Evolutionary conservation across 2,113 vertebrate species (phyloP), one percentile per base, ranked within the genome.

Genomic region (Lanius collurio): DNA sequence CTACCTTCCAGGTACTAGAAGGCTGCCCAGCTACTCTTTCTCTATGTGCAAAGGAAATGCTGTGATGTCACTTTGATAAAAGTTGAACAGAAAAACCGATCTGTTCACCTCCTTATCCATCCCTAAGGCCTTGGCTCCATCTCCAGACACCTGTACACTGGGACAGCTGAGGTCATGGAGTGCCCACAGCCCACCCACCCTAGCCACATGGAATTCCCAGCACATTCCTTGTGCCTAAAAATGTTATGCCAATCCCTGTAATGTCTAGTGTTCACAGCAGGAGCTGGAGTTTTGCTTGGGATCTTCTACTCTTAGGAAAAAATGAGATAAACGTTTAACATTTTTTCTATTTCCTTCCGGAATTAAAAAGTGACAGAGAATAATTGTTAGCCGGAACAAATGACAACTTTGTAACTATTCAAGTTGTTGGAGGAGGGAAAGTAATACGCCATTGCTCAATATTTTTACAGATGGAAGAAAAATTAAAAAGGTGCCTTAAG

Each of bases 101-200:
- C 52, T 50, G 7, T 8, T 63, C 17, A 18, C 22, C 13, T 17
- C 28, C 69, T 62, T 28, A 50, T 56, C 76, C 26, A 26, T 37
- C 39, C 65, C 56, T 55, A 30, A 56, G 10, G 11, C 30, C 17
- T 44, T 21, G 64, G 30, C 3, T 93, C 13, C 2, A 1, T 15
- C 71, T 73, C 67, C 1, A 2, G 39, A 35, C 28, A 10, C 27
- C 33, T 47, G 14, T 64, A 16, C 22, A 24, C 11, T 42, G 24
- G 10, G 35, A 24, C 0, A 0, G 18, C 37, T 57, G 65, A 41
- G 65, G 26, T 55, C n/a, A 52, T 7, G 2, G 26, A 37, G 22
- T 26, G 26, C 24, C 28, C 8, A 2, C 8, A 13, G n/a, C 7
- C 14, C 0, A 0, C 19, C 20, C 3, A 4, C 5, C 31, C 30